Conservation (phyloP, 2,888 invertebrate genomes). For the Pristionchus arcanus region DNA sequence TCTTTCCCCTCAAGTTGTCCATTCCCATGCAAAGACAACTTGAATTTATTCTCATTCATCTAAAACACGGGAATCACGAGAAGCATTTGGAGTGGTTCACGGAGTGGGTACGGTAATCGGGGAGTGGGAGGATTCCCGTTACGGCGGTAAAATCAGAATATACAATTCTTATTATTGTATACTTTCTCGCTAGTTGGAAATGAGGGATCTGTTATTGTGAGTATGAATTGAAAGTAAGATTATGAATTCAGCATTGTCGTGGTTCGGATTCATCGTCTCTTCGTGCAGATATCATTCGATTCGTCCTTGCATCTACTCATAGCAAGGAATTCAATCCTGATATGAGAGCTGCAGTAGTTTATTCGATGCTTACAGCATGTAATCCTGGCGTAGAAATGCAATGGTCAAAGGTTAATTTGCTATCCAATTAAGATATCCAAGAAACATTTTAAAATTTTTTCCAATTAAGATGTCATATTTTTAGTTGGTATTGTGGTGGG, state of each 20-base stretch:
- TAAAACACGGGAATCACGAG: slow-evolving; percentile 40
- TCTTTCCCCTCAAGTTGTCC: slow-evolving; percentile 2
- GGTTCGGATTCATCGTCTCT: slow-evolving; percentile 34
- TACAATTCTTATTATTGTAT: too few relatives aligned
- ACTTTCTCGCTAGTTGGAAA: too few relatives aligned
- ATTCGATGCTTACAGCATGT: slow-evolving; percentile 24
- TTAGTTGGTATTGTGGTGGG: slow-evolving; percentile 53
- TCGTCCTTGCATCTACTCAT: not conserved
- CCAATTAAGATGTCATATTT: not conserved
- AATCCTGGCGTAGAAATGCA: slow-evolving; percentile 49
- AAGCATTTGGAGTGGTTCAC: slow-evolving; percentile 52
- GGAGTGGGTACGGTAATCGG: not conserved
- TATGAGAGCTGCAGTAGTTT: slow-evolving; percentile 1
- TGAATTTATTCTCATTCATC: slow-evolving; percentile 28
- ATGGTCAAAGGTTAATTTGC: slow-evolving; percentile 31
- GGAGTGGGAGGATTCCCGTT: not conserved
- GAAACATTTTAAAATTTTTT: too few relatives aligned
- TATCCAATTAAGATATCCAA: not conserved
- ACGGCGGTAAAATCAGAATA: not conserved
- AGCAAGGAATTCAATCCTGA: slow-evolving; percentile 20
- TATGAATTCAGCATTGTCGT: not conserved
- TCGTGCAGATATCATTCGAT: slow-evolving; percentile 40
- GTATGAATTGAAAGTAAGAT: too few relatives aligned
- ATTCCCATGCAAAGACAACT: slow-evolving; percentile 48
- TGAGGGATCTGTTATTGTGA: too few relatives aligned